These are phyloP conservation scores for Falco columbarius DNA, from an alignment of 2,797 vertebrate genomes.

Conservation along the genomic window DNA sequence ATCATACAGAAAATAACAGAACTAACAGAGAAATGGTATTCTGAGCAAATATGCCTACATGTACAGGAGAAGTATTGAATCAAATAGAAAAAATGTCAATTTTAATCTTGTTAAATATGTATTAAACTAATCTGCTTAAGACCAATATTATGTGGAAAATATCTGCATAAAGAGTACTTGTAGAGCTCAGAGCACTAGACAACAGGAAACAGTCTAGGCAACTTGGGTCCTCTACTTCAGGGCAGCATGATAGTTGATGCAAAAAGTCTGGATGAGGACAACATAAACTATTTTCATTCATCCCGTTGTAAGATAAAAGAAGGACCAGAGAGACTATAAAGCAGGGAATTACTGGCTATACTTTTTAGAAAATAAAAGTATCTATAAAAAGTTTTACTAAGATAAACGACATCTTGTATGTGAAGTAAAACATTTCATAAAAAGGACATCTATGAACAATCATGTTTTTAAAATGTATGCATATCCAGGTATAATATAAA, in stretches of 20 bases:
- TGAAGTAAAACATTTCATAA: neutral
- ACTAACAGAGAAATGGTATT: neutral
- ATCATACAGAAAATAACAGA: neutral
- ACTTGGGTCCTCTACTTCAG: neutral
- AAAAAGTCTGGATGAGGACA: neutral
- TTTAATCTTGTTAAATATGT: neutral
- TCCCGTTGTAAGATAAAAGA: neutral
- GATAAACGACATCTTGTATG: neutral
- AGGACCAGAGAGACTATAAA: neutral
- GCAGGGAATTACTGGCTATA: neutral
- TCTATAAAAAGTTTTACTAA: neutral
- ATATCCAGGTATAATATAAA: neutral
- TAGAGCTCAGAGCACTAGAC: neutral
- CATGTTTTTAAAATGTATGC: neutral
- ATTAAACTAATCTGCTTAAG: neutral
- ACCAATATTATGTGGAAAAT: neutral
- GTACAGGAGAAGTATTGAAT: neutral
- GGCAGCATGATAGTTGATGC: neutral
- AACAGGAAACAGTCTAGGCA: neutral
- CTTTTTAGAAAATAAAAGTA: neutral
- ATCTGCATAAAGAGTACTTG: neutral
- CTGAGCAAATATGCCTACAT: neutral
- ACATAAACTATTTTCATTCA: neutral
- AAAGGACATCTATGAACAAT: neutral
- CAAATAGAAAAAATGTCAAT: neutral